A percentile compares a stretch with the other conserved stretches of the same genome.
Conservation (phyloP, 1,140 invertebrate species). For the Cephus cinctus region DNA sequence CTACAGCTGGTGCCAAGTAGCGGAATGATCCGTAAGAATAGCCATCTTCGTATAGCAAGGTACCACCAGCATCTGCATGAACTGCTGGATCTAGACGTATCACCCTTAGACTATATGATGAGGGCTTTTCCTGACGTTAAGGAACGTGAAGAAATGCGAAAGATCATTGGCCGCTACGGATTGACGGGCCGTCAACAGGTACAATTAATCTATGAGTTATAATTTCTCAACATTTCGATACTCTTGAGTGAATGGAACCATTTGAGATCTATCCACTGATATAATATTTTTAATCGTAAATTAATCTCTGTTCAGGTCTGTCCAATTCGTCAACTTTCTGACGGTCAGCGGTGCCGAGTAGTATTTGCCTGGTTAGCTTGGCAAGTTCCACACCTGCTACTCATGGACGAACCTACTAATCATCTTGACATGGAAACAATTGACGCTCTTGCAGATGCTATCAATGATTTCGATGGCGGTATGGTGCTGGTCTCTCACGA, state of each 20-base stretch:
- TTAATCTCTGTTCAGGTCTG: conserved; percentile 69
- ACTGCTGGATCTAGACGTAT: conserved; percentile 89
- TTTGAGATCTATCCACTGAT: not conserved
- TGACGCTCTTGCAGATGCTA: conserved; percentile 95
- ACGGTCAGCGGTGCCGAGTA: conserved; percentile 97
- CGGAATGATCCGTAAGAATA: conserved; percentile 97
- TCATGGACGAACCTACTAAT: conserved; percentile 98
- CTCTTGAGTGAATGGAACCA: too few relatives aligned
- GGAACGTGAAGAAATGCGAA: conserved; percentile 98
- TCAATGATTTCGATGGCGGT: conserved; percentile 97
- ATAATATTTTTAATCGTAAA: not conserved
- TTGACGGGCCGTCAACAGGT: conserved; percentile 95
- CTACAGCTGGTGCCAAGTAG: conserved; percentile 85
- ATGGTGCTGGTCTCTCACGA: conserved; percentile 98
- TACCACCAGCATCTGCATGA: conserved; percentile 99
- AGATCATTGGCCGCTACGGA: conserved; percentile 97
- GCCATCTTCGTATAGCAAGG: conserved; percentile 93
- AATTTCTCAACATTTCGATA: not conserved
- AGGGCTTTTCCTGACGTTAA: conserved; percentile 95
- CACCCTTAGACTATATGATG: conserved; percentile 99
- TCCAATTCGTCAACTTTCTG: conserved; percentile 95
- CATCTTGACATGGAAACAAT: conserved; percentile 99
- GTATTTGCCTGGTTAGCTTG: conserved; percentile 97
- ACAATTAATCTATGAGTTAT: not conserved
- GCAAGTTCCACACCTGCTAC: conserved; percentile 90